Percentiles rank a stretch among this genome's conserved stretches.
Evolutionary conservation across 2,797 vertebrate genomes (phyloP).

Genomic region (Premnoplex brunnescens): DNA sequence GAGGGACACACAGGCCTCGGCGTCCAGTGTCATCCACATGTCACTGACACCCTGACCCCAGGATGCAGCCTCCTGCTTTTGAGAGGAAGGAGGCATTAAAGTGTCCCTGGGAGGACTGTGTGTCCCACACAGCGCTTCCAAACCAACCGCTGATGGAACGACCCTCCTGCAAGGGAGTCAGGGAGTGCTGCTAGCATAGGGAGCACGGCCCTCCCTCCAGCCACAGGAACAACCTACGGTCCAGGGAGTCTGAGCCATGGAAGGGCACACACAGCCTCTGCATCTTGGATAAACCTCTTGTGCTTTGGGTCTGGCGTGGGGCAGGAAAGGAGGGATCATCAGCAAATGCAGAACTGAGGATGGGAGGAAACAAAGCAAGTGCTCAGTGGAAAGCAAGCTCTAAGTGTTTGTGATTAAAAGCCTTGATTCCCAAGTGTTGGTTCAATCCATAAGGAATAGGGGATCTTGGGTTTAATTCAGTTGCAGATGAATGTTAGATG

Average conservation of each 20-base stretch:
- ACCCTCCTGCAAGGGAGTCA: neutral
- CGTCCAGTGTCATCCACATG: neutral
- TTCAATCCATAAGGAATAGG: neutral
- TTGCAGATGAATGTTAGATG: neutral
- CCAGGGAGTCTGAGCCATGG: neutral
- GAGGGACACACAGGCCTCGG: neutral
- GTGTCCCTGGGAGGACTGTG: neutral
- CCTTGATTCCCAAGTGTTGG: neutral
- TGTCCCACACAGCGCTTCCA: neutral
- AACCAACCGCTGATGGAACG: neutral
- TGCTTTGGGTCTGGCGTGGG: accelerated
- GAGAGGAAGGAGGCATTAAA: neutral
- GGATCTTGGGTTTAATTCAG: neutral
- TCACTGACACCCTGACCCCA: neutral
- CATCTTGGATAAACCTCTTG: neutral
- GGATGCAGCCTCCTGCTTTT: neutral
- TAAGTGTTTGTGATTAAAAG: neutral
- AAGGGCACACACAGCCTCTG: neutral
- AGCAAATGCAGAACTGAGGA: neutral
- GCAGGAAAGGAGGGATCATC: neutral
- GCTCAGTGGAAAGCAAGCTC: neutral
- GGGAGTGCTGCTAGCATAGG: neutral
- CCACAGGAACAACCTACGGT: neutral
- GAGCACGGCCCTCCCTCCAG: neutral
- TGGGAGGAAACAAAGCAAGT: neutral